phyloP scores from a whole-genome alignment of 2,888 invertebrate species.

The Trimorus sp. region DNA sequence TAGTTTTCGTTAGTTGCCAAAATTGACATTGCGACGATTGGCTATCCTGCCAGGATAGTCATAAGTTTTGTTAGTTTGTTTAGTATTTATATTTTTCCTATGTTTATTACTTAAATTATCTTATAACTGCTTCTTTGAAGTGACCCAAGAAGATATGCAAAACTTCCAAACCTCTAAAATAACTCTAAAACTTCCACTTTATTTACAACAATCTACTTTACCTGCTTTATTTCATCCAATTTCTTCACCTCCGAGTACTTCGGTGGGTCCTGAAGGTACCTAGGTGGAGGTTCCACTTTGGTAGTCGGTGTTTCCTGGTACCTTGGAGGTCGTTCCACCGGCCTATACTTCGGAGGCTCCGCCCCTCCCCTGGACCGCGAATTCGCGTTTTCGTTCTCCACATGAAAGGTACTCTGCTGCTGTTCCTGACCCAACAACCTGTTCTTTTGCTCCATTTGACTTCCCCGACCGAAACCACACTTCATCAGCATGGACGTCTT shows the following conservation, averaged over 20 bases:
- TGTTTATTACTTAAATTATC: too few relatives aligned
- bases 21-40: too few relatives aligned
- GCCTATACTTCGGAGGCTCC: slow-evolving; percentile 78
- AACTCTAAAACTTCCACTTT: too few relatives aligned
- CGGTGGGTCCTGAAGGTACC: slow-evolving; percentile 75
- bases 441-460: slow-evolving; percentile 71
- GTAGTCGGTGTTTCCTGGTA: too few relatives aligned
- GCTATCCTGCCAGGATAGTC: too few relatives aligned
- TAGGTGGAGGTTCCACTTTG: slow-evolving; percentile 75
- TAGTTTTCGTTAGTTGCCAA: too few relatives aligned
- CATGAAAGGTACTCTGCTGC: slow-evolving; percentile 67
- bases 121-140: too few relatives aligned
- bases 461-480: slow-evolving; percentile 61
- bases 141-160: too few relatives aligned
- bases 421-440: slow-evolving; percentile 50
- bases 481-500: slow-evolving; percentile 64
- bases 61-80: too few relatives aligned
- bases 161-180: too few relatives aligned
- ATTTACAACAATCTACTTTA: too few relatives aligned
- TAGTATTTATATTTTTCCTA: too few relatives aligned
- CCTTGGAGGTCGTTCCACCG: slow-evolving; percentile 77
- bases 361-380: slow-evolving; percentile 71
- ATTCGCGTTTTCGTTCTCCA: slow-evolving; percentile 73
- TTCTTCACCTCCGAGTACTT: slow-evolving; percentile 76
- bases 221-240: slow-evolving; percentile 75